Percentiles rank a stretch among this genome's conserved stretches.
Evolutionary conservation across 2,888 invertebrate genomes (phyloP).

Genomic region (Euproctis similis): DNA sequence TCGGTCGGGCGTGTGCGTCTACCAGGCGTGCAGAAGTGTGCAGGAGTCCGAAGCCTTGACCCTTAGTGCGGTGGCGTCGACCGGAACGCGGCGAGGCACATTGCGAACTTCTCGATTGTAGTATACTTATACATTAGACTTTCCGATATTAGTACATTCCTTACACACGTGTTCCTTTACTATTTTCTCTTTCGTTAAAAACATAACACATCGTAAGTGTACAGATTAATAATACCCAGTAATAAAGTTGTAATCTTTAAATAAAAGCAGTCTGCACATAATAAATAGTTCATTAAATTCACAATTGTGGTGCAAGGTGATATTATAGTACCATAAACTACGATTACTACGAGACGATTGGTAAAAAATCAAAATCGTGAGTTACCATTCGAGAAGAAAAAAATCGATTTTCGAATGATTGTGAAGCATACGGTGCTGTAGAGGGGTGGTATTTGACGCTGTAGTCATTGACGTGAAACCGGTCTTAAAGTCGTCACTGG

Average conservation of each 20-base stretch:
- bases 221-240: conserved; percentile 6
- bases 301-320: not conserved
- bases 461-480: conserved; percentile 71
- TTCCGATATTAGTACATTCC: conserved; percentile 64
- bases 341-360: conserved; percentile 32
- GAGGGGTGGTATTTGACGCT: too few relatives aligned
- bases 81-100: conserved; percentile 69
- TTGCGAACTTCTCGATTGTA: conserved; percentile 62
- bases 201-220: conserved; percentile 38
- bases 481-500: conserved; percentile 47
- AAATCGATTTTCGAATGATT: conserved; percentile 41
- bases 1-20: conserved; percentile 31
- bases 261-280: too few relatives aligned
- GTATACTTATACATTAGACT: conserved; percentile 51
- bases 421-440: conserved; percentile 44
- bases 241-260: too few relatives aligned
- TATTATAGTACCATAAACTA: conserved; percentile 5
- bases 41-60: conserved; percentile 70
- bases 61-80: conserved; percentile 74
- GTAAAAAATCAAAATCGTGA: conserved; percentile 55
- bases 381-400: conserved; percentile 40
- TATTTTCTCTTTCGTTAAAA: conserved; percentile 52
- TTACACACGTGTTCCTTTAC: conserved; percentile 53
- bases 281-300: too few relatives aligned
- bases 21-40: conserved; percentile 63